These are phyloP conservation scores for Lucinisca nassula DNA, from an alignment of 2,888 invertebrate species.

Conservation along the genomic window DNA sequence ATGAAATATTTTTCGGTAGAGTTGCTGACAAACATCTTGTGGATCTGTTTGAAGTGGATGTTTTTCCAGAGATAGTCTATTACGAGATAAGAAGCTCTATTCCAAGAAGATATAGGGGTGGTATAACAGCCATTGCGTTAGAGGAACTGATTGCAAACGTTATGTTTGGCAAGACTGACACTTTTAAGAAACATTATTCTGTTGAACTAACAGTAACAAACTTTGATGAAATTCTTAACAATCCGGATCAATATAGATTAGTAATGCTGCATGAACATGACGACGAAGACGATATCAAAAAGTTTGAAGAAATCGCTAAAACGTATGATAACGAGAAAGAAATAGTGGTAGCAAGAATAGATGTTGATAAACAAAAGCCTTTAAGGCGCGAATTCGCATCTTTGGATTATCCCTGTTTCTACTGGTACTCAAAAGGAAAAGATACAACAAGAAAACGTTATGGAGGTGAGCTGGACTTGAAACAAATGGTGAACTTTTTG, in stretches of 20 bases:
- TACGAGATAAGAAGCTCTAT: constrained; percentile 64
- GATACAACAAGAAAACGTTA: constrained; percentile 36
- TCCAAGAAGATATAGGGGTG: constrained; percentile 54
- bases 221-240: constrained; percentile 40
- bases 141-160: constrained; percentile 36
- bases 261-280: constrained; percentile 59
- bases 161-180: constrained; percentile 12
- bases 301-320: constrained; percentile 62
- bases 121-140: constrained; percentile 43
- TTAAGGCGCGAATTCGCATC: constrained; percentile 29
- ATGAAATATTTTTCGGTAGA: constrained; percentile 74
- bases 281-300: constrained; percentile 44
- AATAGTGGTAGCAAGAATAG: constrained; percentile 50
- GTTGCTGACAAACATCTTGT: constrained; percentile 65
- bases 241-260: constrained; percentile 41
- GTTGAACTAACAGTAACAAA: constrained; percentile 41
- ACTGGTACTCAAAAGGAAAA: constrained; percentile 43
- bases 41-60: constrained; percentile 50
- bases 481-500: constrained; percentile 47
- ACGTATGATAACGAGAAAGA: constrained; percentile 52
- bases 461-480: constrained; percentile 25
- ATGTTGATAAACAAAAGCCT: constrained; percentile 43
- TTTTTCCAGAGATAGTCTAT: constrained; percentile 63
- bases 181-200: constrained; percentile 32
- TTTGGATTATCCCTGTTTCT: constrained; percentile 46